Conservation (phyloP, 2,888 invertebrate genomes). For the Hylaea fasciaria region DNA sequence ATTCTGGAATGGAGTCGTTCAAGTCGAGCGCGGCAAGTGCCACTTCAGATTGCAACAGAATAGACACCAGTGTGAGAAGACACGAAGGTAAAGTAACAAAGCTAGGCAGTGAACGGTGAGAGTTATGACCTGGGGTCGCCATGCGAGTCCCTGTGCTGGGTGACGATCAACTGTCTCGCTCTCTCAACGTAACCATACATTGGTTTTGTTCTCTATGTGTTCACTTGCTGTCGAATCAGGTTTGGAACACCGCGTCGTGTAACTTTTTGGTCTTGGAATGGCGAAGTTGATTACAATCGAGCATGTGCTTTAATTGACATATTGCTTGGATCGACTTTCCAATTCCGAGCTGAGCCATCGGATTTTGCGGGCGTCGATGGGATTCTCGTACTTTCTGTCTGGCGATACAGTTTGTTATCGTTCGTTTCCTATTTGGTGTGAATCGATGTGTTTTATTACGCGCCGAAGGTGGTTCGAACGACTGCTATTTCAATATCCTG, state of each 20-base stretch:
- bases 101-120: slow-evolving; percentile 80
- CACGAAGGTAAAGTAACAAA: slow-evolving; percentile 84
- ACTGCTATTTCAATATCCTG: slow-evolving; percentile 80
- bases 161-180: slow-evolving; percentile 68
- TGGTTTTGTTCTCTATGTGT: slow-evolving; percentile 62
- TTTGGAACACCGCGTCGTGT: slow-evolving; percentile 75
- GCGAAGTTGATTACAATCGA: slow-evolving; percentile 68
- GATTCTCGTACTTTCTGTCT: slow-evolving; percentile 53
- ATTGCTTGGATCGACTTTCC: slow-evolving; percentile 71
- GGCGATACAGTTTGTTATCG: slow-evolving; percentile 62
- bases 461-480: slow-evolving; percentile 65
- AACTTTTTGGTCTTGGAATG: slow-evolving; percentile 69
- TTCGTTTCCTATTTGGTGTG: slow-evolving; percentile 50
- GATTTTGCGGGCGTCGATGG: slow-evolving; percentile 54
- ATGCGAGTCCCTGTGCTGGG: slow-evolving; percentile 81
- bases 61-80: slow-evolving; percentile 78
- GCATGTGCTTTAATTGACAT: slow-evolving; percentile 76
- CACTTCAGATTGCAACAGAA: slow-evolving; percentile 63
- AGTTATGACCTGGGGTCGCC: slow-evolving; percentile 80
- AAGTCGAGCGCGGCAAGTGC: slow-evolving; percentile 63
- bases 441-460: slow-evolving; percentile 73
- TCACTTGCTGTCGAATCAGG: slow-evolving; percentile 62
- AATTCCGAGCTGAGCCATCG: slow-evolving; percentile 71
- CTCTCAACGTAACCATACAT: slow-evolving; percentile 77
- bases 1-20: slow-evolving; percentile 57